Evolutionary conservation across 1,140 invertebrate species (phyloP), one percentile per base, ranked within the genome.

Genomic region (Tribolium castaneum): DNA sequence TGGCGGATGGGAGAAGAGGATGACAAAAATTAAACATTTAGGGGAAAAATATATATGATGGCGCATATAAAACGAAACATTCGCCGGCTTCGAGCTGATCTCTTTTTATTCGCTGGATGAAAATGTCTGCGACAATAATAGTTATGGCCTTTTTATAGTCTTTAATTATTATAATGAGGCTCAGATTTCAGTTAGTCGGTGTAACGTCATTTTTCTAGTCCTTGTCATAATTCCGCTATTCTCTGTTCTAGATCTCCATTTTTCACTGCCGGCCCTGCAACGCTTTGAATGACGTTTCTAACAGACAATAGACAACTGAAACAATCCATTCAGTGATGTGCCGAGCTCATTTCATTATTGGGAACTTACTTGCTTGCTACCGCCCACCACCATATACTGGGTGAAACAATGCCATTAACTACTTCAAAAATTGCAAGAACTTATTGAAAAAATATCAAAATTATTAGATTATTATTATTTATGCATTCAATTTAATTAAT

Each of bases 291-390:
- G 59, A 66, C 30, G 59, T 30, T 34, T 66, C 25, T 6, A 12
- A 59, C 54, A 59, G 39, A 66, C 59, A 66, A 66, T 66, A 12
- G 59, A 35, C 12, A 66, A 14, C 30, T 35, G 59, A 35, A 66
- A 66, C 59, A 66, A 66, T 35, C 59, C 13, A 66, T 66, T 22
- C 59, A 66, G 25, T 13, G 25, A 66, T 66, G 59, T 66, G 25
- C 59, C 2, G 30, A 35, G 10, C 59, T 35, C 59, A 66, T 66
- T 66, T 52, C 71, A 39, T 73, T 73, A 73, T 73, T 73, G 71
- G 71, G 30, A 73, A 51, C 6, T 25, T 9, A 73, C 34, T 73
- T 73, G 71, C 52, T 30, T 66, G 59, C 59, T 13, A 13, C 54
- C 7, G n/a, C 2, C 9, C 49, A 50, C 13, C 49, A 6, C 49